Evolutionary conservation across 2,113 vertebrate species (phyloP).

Genomic region (Petroica traversi): DNA sequence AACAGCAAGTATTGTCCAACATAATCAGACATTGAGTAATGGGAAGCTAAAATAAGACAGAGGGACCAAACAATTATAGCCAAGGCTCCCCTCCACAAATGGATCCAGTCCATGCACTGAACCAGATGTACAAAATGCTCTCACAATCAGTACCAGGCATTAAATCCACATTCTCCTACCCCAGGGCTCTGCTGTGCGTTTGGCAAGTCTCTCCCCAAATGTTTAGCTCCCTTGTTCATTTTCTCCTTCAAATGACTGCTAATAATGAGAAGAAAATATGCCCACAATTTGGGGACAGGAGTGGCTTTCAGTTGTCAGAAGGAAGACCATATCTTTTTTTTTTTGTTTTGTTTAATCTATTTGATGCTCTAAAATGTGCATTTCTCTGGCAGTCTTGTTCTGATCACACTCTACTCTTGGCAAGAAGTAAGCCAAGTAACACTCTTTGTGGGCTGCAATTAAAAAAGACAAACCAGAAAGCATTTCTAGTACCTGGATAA

Average conservation of each 20-base stretch:
- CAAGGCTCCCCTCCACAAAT: background rate
- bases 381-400: background rate
- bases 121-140: background rate
- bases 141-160: background rate
- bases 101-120: background rate
- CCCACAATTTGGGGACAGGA: background rate
- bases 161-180: background rate
- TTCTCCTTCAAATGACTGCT: background rate
- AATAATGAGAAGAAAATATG: background rate
- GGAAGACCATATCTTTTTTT: accelerated
- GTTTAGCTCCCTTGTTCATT: background rate
- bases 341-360: background rate
- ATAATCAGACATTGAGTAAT: conserved; percentile 67
- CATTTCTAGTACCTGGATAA: background rate
- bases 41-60: conserved; percentile 28
- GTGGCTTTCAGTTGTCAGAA: background rate
- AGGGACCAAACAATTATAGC: background rate
- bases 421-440: background rate
- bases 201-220: background rate
- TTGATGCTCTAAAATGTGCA: background rate
- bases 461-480: background rate
- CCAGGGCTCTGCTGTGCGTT: background rate
- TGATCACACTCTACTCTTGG: background rate
- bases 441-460: background rate
- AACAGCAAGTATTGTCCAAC: background rate